A percentile compares a stretch with the other conserved stretches of the same genome.
These are phyloP conservation scores for Syngnathoides biaculeatus DNA, from an alignment of 2,113 vertebrate genomes.

Conservation along the genomic window DNA sequence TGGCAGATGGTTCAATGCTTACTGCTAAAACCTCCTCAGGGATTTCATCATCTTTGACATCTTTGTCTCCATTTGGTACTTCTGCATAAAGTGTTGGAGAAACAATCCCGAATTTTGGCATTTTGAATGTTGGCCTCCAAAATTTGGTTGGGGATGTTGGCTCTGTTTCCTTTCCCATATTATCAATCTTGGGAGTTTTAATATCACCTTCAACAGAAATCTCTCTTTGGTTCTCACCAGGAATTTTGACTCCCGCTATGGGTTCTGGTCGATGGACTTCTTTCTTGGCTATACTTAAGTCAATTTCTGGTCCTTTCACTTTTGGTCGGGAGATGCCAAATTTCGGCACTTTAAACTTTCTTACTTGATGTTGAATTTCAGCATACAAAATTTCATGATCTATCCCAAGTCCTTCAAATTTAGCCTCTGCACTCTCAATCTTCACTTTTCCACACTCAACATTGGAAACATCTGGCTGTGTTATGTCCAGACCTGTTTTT, in stretches of 20 bases:
- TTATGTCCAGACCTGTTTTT: not conserved
- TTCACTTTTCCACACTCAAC: conserved; percentile 28
- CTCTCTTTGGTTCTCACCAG: not conserved
- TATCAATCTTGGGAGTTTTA: conserved; percentile 9
- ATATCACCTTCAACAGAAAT: conserved; percentile 1
- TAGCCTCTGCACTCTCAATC: conserved; percentile 28
- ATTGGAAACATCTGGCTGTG: conserved; percentile 15
- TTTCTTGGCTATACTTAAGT: conserved; percentile 23
- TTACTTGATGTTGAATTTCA: conserved; percentile 12
- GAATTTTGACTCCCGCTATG: conserved; percentile 5
- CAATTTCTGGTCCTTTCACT: conserved; percentile 22
- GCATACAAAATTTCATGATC: conserved; percentile 20
- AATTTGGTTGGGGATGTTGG: conserved; percentile 1
- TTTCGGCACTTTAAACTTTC: conserved; percentile 39
- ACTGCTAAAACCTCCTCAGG: conserved; percentile 15
- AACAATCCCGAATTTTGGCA: conserved; percentile 39
- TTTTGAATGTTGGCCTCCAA: not conserved
- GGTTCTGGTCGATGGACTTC: conserved; percentile 2
- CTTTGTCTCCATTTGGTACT: conserved; percentile 7
- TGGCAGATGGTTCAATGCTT: not conserved
- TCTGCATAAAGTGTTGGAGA: conserved; percentile 18
- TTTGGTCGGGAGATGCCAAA: conserved; percentile 41
- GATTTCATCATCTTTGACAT: conserved; percentile 16
- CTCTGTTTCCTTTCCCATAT: not conserved
- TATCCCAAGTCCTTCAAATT: conserved; percentile 27